Percentiles rank a stretch among this genome's conserved stretches.
These are phyloP conservation scores for Drosophila prolongata DNA, from an alignment of 2,888 invertebrate genomes.

Conservation along the genomic window DNA sequence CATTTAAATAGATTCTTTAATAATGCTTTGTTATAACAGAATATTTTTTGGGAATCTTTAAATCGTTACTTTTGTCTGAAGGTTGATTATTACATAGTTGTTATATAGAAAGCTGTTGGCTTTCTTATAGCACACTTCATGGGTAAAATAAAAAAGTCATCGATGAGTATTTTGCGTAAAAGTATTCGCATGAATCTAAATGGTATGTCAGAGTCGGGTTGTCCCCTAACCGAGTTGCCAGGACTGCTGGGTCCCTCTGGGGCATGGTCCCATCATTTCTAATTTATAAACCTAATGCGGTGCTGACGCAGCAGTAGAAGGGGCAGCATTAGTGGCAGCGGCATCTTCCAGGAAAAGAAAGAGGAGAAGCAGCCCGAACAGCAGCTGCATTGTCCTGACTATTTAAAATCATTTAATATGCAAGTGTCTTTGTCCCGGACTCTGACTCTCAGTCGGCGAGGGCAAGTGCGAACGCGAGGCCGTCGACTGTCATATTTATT, in stretches of 20 bases:
- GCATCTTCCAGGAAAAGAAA: slow-evolving; percentile 42
- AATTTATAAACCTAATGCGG: slow-evolving; percentile 78
- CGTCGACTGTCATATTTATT: slow-evolving; percentile 76
- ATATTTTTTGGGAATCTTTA: no score
- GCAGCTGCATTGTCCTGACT: slow-evolving; percentile 69
- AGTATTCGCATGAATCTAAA: slow-evolving; percentile 21
- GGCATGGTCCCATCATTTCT: slow-evolving; percentile 70
- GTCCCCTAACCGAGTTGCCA: slow-evolving; percentile 33
- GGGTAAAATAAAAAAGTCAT: neutral
- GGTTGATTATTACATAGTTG: neutral
- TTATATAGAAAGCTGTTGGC: neutral
- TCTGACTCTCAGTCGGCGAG: slow-evolving; percentile 14
- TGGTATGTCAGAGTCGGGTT: slow-evolving; percentile 40
- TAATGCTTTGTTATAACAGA: no score
- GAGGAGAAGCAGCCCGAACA: slow-evolving; percentile 10
- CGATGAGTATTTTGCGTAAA: neutral
- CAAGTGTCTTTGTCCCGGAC: slow-evolving; percentile 71
- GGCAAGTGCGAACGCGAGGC: slow-evolving; percentile 51
- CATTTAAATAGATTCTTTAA: no score
- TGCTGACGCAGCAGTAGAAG: slow-evolving; percentile 55
- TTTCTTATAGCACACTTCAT: neutral
- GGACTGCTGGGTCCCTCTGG: slow-evolving; percentile 43
- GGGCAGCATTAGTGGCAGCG: slow-evolving; percentile 3
- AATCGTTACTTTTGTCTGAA: no score
- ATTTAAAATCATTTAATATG: slow-evolving; percentile 80